phyloP scores from a whole-genome alignment of 2,888 invertebrate species.

The Hirtodrosophila duncani region DNA sequence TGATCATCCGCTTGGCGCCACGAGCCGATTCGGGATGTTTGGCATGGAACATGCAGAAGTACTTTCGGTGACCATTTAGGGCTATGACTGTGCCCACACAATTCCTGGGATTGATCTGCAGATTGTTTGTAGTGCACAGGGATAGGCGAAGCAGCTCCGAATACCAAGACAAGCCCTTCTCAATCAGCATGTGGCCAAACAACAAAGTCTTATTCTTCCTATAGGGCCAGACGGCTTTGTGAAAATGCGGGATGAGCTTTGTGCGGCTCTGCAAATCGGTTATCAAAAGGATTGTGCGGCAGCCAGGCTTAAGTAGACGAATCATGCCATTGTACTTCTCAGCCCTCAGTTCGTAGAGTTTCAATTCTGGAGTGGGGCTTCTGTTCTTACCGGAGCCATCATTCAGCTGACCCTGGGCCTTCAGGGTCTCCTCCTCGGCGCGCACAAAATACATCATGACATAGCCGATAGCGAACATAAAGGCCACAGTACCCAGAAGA shows the following conservation, averaged over 20 bases:
- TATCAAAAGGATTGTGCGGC: slow-evolving; percentile 93
- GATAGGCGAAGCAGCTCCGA: slow-evolving; percentile 91
- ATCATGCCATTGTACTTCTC: slow-evolving; percentile 98
- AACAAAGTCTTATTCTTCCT: slow-evolving; percentile 97
- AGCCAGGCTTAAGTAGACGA: slow-evolving; percentile 94
- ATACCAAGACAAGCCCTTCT: slow-evolving; percentile 96
- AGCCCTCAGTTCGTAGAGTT: slow-evolving; percentile 93
- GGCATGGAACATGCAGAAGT: slow-evolving; percentile 99
- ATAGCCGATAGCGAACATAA: slow-evolving; percentile 89
- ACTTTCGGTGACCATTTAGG: slow-evolving; percentile 96
- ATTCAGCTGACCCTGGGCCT: slow-evolving; percentile 70
- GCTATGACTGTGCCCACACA: slow-evolving; percentile 97
- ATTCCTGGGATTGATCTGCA: slow-evolving; percentile 96
- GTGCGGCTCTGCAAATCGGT: slow-evolving; percentile 93
- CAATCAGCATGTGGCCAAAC: slow-evolving; percentile 95
- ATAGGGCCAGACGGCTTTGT: slow-evolving; percentile 96
- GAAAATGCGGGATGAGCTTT: slow-evolving; percentile 93
- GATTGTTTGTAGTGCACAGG: slow-evolving; percentile 87
- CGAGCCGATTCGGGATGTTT: slow-evolving; percentile 91
- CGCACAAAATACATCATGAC: slow-evolving; percentile 90
- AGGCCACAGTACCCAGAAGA: slow-evolving; percentile 86
- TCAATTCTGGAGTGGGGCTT: slow-evolving; percentile 81
- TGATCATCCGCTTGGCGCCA: slow-evolving; percentile 85
- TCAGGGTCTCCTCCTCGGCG: slow-evolving; percentile 76
- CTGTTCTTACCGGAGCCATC: slow-evolving; percentile 62